phyloP scores from a whole-genome alignment of 2,113 vertebrate species.

The Dipodomys merriami region DNA sequence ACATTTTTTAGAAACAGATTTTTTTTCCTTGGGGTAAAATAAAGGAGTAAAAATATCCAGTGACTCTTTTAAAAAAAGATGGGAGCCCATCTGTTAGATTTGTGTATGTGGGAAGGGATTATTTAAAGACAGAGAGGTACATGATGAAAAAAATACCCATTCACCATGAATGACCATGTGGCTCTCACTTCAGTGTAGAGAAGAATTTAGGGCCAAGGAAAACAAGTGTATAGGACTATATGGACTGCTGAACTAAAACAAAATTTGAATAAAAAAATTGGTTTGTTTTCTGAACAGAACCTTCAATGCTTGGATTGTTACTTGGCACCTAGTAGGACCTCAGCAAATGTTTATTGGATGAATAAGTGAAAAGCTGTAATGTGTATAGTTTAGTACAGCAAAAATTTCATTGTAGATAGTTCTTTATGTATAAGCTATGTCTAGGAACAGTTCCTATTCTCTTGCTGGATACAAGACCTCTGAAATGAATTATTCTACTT shows the following conservation, averaged over 20 bases:
- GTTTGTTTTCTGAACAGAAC: conserved; percentile 3
- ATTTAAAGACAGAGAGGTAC: not conserved
- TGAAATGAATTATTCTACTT: not conserved
- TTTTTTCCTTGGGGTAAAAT: conserved; percentile 8
- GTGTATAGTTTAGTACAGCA: not conserved
- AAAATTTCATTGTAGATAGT: not conserved
- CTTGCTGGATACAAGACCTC: not conserved
- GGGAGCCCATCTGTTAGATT: conserved; percentile 13
- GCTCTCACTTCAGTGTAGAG: not conserved
- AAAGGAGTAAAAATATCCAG: conserved; percentile 54
- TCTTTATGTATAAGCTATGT: not conserved
- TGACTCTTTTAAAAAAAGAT: not conserved
- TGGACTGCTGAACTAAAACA: conserved; percentile 11
- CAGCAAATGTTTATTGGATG: conserved; percentile 18
- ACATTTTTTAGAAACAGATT: conserved; percentile 50
- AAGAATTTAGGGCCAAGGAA: not conserved
- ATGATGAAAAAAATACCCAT: not conserved
- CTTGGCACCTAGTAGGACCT: not conserved
- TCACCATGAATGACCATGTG: not conserved
- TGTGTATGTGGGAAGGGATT: not conserved
- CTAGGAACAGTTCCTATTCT: not conserved
- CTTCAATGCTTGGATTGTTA: conserved; percentile 4
- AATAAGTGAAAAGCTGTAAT: not conserved
- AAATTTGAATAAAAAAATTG: no score
- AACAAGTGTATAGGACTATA: not conserved